These are phyloP conservation scores for Pangasius larnaudii DNA, from an alignment of 2,797 vertebrate genomes.

Conservation along the genomic window DNA sequence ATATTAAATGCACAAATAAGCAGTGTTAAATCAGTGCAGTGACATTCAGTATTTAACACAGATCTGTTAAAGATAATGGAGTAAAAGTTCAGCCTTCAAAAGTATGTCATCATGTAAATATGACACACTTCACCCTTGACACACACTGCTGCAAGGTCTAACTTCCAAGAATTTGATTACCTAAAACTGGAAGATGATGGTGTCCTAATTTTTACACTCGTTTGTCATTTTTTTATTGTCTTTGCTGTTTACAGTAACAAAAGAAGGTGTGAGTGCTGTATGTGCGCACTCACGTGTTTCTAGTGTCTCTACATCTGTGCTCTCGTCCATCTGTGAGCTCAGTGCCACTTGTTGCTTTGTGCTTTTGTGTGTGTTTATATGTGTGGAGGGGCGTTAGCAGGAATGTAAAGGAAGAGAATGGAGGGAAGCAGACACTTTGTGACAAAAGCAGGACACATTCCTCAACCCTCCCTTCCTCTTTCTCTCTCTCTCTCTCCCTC, in stretches of 20 bases:
- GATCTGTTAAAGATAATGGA: neutral
- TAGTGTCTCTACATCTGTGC: conserved; percentile 48
- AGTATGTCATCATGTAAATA: conserved; percentile 1
- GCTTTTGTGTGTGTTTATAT: conserved; percentile 48
- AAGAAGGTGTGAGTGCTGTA: conserved; percentile 65
- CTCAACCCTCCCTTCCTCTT: conserved; percentile 73
- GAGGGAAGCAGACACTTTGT: conserved; percentile 78
- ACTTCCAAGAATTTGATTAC: conserved; percentile 72
- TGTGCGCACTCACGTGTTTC: conserved; percentile 55
- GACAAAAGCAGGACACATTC: conserved; percentile 82
- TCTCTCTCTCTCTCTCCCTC: conserved; percentile 65
- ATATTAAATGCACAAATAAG: conserved; percentile 1
- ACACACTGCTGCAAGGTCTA: conserved; percentile 44
- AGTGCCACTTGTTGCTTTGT: conserved; percentile 46
- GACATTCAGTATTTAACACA: neutral
- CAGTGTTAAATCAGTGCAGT: neutral
- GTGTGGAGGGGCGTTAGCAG: conserved; percentile 35
- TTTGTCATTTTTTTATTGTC: conserved; percentile 72
- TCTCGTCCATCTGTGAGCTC: conserved; percentile 42
- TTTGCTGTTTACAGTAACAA: conserved; percentile 67
- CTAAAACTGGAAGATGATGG: conserved; percentile 75
- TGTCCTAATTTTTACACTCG: conserved; percentile 79
- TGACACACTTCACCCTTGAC: conserved; percentile 5
- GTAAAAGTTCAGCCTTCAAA: neutral
- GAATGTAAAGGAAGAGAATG: conserved; percentile 79